phyloP scores from a whole-genome alignment of 1,140 invertebrate genomes.

The Glomeris maerens region DNA sequence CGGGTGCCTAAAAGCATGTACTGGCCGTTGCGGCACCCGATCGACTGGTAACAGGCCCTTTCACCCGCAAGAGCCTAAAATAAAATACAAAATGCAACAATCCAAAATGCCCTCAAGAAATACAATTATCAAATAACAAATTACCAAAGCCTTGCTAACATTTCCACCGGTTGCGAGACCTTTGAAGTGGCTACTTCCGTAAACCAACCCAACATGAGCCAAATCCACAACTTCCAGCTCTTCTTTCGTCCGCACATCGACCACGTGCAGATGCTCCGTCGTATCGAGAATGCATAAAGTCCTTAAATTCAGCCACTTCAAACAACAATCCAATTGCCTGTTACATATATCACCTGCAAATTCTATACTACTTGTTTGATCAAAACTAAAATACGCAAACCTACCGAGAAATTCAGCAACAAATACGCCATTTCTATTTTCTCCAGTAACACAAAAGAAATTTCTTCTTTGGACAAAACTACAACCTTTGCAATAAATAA shows the following conservation, averaged over 20 bases:
- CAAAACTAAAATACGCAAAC: conserved; percentile 10
- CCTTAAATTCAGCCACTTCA: conserved; percentile 76
- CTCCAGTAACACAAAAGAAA: conserved; percentile 47
- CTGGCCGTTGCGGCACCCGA: conserved; percentile 63
- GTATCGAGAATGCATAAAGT: conserved; percentile 72
- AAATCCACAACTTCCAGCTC: conserved; percentile 61
- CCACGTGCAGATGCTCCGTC: conserved; percentile 66
- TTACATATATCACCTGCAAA: neutral
- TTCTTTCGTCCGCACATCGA: conserved; percentile 74
- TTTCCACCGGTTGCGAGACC: conserved; percentile 57
- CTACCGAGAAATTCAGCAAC: conserved; percentile 40
- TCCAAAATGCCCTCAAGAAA: neutral
- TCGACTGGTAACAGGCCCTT: conserved; percentile 77
- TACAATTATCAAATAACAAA: conserved; percentile 10
- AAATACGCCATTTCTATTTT: conserved; percentile 51
- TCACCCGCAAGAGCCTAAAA: conserved; percentile 63
- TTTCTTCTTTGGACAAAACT: conserved; percentile 31
- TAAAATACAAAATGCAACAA: neutral
- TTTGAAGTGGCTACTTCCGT: conserved; percentile 81
- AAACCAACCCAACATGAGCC: conserved; percentile 69
- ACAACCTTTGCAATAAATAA: conserved; percentile 23
- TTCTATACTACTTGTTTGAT: neutral
- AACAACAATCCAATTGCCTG: conserved; percentile 11
- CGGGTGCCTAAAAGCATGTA: conserved; percentile 69
- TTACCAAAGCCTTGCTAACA: conserved; percentile 54